Percentiles rank a stretch among this genome's conserved stretches.
phyloP scores from a whole-genome alignment of 2,113 vertebrate genomes.

The Neodon shergylaensis region DNA sequence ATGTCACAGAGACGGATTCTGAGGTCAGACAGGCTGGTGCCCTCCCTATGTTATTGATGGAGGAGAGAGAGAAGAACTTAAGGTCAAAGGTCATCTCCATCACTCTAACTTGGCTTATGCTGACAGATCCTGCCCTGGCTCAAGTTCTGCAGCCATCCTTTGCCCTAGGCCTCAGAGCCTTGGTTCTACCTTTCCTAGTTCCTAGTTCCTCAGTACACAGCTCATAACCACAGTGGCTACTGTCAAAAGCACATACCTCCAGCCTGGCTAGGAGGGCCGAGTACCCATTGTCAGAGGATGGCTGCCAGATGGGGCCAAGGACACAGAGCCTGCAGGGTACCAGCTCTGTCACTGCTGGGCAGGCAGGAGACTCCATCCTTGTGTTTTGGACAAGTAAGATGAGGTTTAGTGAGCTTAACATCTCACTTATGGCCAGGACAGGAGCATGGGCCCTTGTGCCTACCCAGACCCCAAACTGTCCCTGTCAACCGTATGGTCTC shows the following conservation, averaged over 20 bases:
- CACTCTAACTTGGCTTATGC: background rate
- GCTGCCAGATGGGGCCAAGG: accelerated
- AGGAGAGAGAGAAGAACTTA: background rate
- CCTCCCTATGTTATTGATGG: background rate
- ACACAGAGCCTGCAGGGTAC: too few relatives aligned
- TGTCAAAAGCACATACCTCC: accelerated
- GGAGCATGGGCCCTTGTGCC: background rate
- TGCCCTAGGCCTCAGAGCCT: background rate
- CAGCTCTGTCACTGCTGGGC: background rate
- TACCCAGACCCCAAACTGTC: background rate
- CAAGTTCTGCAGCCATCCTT: background rate
- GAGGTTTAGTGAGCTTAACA: background rate
- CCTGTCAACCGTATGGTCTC: accelerated
- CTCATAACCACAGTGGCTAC: accelerated
- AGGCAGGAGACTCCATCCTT: background rate
- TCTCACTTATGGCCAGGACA: background rate
- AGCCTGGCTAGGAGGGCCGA: accelerated
- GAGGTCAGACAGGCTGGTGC: constrained; percentile 37
- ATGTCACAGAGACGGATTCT: background rate
- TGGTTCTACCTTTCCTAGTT: background rate
- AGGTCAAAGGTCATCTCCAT: background rate
- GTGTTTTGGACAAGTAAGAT: background rate
- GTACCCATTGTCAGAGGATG: background rate
- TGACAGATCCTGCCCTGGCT: background rate
- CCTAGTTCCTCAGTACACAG: accelerated